These are phyloP conservation scores for Coreoperca whiteheadi DNA, from an alignment of 2,113 vertebrate genomes.

Conservation along the genomic window DNA sequence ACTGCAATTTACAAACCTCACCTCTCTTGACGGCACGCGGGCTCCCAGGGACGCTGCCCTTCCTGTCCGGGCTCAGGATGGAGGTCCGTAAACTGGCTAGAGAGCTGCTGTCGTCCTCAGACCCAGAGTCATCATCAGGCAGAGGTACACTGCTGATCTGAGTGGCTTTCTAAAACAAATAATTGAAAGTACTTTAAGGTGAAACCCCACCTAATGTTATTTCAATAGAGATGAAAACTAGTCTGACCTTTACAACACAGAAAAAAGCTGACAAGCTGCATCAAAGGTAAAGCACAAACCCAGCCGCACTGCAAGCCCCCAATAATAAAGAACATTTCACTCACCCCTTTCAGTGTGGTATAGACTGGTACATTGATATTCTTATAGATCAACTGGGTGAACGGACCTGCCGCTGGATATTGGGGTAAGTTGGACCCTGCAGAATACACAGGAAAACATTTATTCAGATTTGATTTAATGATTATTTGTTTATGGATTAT, in stretches of 20 bases:
- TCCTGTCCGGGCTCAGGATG: conserved; percentile 84
- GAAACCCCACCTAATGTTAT: not conserved
- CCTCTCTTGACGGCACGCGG: conserved; percentile 91
- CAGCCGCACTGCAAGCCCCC: not conserved
- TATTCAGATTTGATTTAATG: not conserved
- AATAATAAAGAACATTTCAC: conserved; percentile 22
- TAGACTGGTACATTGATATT: conserved; percentile 91
- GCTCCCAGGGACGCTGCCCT: conserved; percentile 87
- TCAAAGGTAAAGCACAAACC: no score
- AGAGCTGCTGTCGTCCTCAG: conserved; percentile 92
- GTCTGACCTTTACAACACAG: accelerated
- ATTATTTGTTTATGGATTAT: not conserved
- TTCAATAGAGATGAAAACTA: not conserved
- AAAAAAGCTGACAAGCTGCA: not conserved
- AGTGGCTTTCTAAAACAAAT: conserved; percentile 87
- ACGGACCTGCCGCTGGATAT: conserved; percentile 83
- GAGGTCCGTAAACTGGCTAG: conserved; percentile 89
- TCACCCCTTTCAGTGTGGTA: conserved; percentile 91
- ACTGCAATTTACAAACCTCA: conserved; percentile 47
- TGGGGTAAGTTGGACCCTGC: conserved; percentile 84
- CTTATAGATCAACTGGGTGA: conserved; percentile 89
- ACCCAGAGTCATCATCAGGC: conserved; percentile 90
- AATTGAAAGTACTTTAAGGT: not conserved
- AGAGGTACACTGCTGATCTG: conserved; percentile 92
- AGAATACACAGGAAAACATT: conserved; percentile 33